These are phyloP conservation scores for Mystacides longicornis DNA, from an alignment of 2,888 invertebrate species.

Conservation along the genomic window DNA sequence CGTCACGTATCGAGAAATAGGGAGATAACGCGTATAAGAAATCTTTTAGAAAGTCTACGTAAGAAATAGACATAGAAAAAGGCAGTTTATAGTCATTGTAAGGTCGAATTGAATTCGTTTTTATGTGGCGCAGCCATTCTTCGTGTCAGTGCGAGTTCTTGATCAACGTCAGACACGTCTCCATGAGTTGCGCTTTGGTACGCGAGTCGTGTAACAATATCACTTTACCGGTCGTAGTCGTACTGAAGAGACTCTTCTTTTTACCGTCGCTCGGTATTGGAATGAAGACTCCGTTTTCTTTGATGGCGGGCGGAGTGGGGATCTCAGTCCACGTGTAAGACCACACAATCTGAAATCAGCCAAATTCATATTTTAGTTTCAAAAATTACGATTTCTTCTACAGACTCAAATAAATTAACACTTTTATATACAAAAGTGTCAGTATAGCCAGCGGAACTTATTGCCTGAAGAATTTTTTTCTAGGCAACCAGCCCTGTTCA, in stretches of 20 bases:
- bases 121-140: conserved; percentile 21
- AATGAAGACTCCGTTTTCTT: conserved; percentile 63
- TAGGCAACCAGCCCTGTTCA: too few relatives aligned
- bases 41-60: conserved; percentile 27
- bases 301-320: conserved; percentile 55
- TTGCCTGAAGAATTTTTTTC: too few relatives aligned
- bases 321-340: conserved; percentile 71
- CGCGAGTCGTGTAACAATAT: conserved; percentile 44
- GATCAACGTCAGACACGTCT: conserved; percentile 42
- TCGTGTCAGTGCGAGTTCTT: conserved; percentile 41
- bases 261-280: conserved; percentile 48
- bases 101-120: not conserved
- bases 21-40: not conserved
- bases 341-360: conserved; percentile 68
- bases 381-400: too few relatives aligned
- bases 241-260: conserved; percentile 58
- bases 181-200: conserved; percentile 40
- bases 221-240: conserved; percentile 54
- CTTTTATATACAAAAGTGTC: too few relatives aligned
- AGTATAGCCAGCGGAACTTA: too few relatives aligned
- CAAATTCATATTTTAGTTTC: too few relatives aligned
- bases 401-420: too few relatives aligned
- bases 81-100: not conserved
- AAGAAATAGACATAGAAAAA: conserved; percentile 23
- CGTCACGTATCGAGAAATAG: conserved; percentile 7